Conservation (phyloP, 2,797 vertebrate species). For the Pempheris klunzingeri region DNA sequence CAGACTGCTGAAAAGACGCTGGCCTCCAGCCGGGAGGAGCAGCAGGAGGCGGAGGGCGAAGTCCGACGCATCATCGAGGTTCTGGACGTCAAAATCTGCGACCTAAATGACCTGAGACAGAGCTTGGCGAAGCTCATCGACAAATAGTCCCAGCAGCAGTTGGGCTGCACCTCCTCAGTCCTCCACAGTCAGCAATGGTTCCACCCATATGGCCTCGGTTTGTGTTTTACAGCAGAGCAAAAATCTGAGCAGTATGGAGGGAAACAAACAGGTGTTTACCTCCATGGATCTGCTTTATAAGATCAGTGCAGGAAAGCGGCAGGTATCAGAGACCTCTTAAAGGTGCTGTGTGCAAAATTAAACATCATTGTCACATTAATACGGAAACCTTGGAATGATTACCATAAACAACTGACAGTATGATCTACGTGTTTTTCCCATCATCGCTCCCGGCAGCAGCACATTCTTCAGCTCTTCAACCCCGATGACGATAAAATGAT, state of each 20-base stretch:
- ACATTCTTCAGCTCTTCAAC: background rate
- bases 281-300: conserved; percentile 30
- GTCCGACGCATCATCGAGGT: conserved; percentile 88
- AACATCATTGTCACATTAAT: conserved; percentile 6
- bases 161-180: conserved; percentile 72
- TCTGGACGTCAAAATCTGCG: conserved; percentile 93
- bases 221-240: conserved; percentile 32
- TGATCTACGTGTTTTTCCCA: background rate
- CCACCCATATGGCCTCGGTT: conserved; percentile 41
- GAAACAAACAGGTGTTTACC: conserved; percentile 23
- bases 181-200: conserved; percentile 56
- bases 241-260: conserved; percentile 46
- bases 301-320: conserved; percentile 36
- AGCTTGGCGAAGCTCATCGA: conserved; percentile 91
- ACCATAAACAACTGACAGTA: background rate
- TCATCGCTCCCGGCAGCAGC: conserved; percentile 2
- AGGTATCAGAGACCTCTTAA: conserved; percentile 24
- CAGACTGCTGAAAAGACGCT: conserved; percentile 86
- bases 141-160: conserved; percentile 72
- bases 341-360: conserved; percentile 50
- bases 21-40: conserved; percentile 84
- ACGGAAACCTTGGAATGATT: conserved; percentile 9
- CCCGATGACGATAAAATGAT: background rate
- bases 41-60: conserved; percentile 84
- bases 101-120: conserved; percentile 91